Conservation (phyloP, 2,888 invertebrate genomes). For the Troglohyphantes excavatus region DNA sequence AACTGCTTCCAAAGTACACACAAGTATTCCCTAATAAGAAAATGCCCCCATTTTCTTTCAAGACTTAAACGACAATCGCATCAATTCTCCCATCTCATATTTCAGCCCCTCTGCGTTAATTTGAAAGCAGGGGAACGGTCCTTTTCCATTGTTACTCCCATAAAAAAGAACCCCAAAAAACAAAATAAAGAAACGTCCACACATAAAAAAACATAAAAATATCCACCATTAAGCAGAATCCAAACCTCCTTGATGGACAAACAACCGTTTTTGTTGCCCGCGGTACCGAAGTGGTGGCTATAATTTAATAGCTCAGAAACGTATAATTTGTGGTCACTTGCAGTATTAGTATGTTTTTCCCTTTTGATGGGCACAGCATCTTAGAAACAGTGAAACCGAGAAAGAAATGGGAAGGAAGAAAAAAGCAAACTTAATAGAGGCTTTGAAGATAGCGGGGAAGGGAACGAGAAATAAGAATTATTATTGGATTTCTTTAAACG, state of each 20-base stretch:
- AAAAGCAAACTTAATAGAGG: slow-evolving; percentile 58
- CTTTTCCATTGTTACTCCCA: neutral
- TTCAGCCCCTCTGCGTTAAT: slow-evolving; percentile 48
- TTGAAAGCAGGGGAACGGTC: slow-evolving; percentile 28
- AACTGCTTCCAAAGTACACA: neutral
- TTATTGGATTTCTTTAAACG: slow-evolving; percentile 78
- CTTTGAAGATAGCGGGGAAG: slow-evolving; percentile 28
- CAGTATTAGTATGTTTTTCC: slow-evolving; percentile 63
- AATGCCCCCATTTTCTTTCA: slow-evolving; percentile 1
- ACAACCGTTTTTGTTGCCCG: slow-evolving; percentile 42
- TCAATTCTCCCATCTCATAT: slow-evolving; percentile 44
- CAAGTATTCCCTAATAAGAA: slow-evolving; percentile 11
- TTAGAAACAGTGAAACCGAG: slow-evolving; percentile 40
- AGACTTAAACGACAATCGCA: slow-evolving; percentile 4
- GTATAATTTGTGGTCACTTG: slow-evolving; percentile 74
- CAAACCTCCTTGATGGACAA: slow-evolving; percentile 53
- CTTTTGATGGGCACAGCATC: slow-evolving; percentile 60
- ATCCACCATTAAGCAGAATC: slow-evolving; percentile 44
- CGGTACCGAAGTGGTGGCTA: slow-evolving; percentile 49
- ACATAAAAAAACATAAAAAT: slow-evolving; percentile 41
- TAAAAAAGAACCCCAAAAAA: neutral
- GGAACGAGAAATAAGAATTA: slow-evolving; percentile 68
- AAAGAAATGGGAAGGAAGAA: neutral
- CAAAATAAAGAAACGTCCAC: slow-evolving; percentile 18
- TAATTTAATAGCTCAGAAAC: slow-evolving; percentile 73